These are phyloP conservation scores for Oryctolagus cuniculus DNA, from an alignment of 2,113 vertebrate species.

Conservation along the genomic window DNA sequence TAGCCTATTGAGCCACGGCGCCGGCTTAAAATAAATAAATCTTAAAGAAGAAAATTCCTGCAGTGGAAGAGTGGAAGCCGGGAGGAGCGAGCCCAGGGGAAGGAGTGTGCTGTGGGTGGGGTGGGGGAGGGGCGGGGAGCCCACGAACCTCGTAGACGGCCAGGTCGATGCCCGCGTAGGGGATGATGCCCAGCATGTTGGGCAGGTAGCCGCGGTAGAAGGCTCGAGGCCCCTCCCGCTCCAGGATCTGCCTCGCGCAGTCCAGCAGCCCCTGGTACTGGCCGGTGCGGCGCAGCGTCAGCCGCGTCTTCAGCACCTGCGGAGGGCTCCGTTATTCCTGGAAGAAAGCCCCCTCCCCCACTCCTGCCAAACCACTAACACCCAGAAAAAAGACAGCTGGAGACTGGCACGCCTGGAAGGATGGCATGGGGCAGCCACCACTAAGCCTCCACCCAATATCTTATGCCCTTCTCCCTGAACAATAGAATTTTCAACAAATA, in stretches of 20 bases:
- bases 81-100: background rate
- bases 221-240: conserved; percentile 89
- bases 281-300: conserved; percentile 92
- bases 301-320: conserved; percentile 94
- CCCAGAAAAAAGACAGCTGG: background rate
- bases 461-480: background rate
- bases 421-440: background rate
- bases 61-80: background rate
- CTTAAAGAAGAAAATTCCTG: background rate
- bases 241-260: conserved; percentile 91
- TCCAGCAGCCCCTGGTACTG: conserved; percentile 92
- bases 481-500: conserved; percentile 17
- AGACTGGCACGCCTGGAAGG: background rate
- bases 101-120: background rate
- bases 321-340: background rate
- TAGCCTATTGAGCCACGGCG: no score
- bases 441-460: background rate
- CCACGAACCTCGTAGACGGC: conserved; percentile 91
- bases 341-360: background rate
- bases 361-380: background rate
- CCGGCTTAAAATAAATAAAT: background rate
- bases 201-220: conserved; percentile 95
- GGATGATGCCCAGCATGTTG: conserved; percentile 93
- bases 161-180: conserved; percentile 94
- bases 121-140: background rate